Conservation (phyloP, 1,140 invertebrate genomes). For the Arion vulgaris region DNA sequence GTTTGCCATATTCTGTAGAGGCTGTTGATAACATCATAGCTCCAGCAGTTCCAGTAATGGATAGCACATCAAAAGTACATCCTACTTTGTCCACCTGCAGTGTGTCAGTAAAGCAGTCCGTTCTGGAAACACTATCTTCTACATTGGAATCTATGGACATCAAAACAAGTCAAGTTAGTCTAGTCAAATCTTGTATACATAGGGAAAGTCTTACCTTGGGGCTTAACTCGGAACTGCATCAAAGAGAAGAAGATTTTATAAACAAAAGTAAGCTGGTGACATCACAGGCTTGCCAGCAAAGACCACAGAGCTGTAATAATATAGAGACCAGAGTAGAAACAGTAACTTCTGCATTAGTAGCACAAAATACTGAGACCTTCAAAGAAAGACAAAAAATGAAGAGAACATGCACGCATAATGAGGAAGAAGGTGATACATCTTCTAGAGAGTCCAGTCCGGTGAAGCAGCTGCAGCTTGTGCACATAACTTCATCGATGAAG, state of each 20-base stretch:
- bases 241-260: background rate
- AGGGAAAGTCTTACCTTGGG: background rate
- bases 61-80: background rate
- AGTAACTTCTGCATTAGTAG: background rate
- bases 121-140: conserved; percentile 17
- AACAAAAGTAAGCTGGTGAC: background rate
- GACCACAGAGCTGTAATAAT: background rate
- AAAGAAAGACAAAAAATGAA: conserved; percentile 38
- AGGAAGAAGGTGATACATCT: background rate
- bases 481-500: background rate
- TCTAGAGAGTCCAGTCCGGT: background rate
- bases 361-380: background rate
- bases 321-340: background rate
- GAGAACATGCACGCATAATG: conserved; percentile 43
- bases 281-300: background rate
- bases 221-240: background rate
- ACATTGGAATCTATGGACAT: background rate
- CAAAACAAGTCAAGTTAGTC: background rate
- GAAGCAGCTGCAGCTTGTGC: background rate
- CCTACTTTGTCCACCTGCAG: background rate
- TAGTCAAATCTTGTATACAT: background rate
- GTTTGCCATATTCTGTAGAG: background rate
- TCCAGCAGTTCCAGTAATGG: background rate
- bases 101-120: conserved; percentile 18
- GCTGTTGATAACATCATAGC: too few species aligned